Percentiles rank a stretch among this genome's conserved stretches.
These are phyloP conservation scores for human DNA, from an alignment of 2,113 vertebrate genomes.

Conservation along the genomic window GRCh38 chr1:110730501-110731000, in stretches of 20 bases:
- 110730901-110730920: background rate
- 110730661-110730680: background rate
- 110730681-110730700: background rate
- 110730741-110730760: background rate
- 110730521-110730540: background rate
- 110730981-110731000: background rate
- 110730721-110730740: background rate
- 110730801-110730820: background rate
- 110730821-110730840: background rate
- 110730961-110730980: background rate
- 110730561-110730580: background rate
- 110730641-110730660: background rate
- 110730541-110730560: background rate
- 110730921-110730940: background rate
- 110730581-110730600: background rate
- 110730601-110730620: background rate
- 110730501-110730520: background rate
- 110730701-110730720: background rate
- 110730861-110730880: background rate
- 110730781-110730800: background rate
- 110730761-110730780: background rate
- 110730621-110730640: background rate
- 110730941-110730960: background rate
- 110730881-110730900: background rate
- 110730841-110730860: background rate